These are phyloP conservation scores for Piscicola geometra DNA, from an alignment of 2,888 invertebrate species.

Conservation along the genomic window DNA sequence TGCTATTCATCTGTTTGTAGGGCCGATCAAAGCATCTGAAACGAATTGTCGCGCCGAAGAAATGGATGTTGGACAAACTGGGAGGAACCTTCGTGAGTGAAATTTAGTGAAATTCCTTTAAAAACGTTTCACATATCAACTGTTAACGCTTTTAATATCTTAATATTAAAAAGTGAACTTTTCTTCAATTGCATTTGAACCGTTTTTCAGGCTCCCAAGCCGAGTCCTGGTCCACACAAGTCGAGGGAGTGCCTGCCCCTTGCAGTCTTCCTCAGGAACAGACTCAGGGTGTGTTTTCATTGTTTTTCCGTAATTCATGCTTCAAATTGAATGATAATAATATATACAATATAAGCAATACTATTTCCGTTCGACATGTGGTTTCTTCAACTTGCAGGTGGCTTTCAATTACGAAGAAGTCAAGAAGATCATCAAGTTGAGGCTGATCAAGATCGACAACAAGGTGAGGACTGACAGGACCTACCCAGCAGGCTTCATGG, in stretches of 20 bases:
- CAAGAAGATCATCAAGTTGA: slow-evolving; percentile 94
- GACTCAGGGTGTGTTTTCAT: slow-evolving; percentile 63
- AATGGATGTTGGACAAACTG: slow-evolving; percentile 99
- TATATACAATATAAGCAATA: too few relatives aligned
- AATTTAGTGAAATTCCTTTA: too few relatives aligned
- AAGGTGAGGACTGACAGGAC: slow-evolving; percentile 95
- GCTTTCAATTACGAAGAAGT: slow-evolving; percentile 94
- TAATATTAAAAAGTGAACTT: too few relatives aligned
- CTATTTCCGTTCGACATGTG: too few relatives aligned
- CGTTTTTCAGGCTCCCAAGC: slow-evolving; percentile 73
- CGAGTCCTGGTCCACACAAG: slow-evolving; percentile 95
- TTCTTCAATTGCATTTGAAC: too few relatives aligned
- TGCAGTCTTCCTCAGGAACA: slow-evolving; percentile 91
- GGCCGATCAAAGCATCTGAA: slow-evolving; percentile 90
- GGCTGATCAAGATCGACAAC: slow-evolving; percentile 94
- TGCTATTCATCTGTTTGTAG: not conserved
- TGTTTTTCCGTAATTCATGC: too few relatives aligned
- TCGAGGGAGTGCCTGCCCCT: slow-evolving; percentile 91
- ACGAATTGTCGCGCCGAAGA: slow-evolving; percentile 95
- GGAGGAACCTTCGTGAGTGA: slow-evolving; percentile 78
- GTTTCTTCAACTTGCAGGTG: too few relatives aligned
- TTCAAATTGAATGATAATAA: too few relatives aligned
- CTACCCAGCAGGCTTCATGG: slow-evolving; percentile 98
- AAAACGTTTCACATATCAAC: not conserved
- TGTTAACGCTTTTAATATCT: not conserved